A percentile compares a stretch with the other conserved stretches of the same genome.
Conservation (phyloP, 2,888 invertebrate genomes). For the Gryllus longicercus region DNA sequence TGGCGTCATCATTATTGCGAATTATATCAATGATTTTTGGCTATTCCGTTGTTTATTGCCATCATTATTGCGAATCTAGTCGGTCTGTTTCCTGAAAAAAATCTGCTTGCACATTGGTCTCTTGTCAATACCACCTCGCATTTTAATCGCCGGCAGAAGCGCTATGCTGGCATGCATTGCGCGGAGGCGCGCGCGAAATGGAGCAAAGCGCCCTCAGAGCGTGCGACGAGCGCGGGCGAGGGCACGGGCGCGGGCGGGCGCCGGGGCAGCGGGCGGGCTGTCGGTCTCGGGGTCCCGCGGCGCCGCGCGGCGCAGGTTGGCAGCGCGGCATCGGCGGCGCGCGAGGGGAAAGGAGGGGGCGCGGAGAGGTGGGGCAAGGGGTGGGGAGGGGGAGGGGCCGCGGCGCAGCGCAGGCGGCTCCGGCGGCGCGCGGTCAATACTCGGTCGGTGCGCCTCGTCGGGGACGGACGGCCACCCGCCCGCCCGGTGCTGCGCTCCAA, state of each 20-base stretch:
- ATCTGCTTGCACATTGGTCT: no score
- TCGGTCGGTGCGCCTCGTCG: not conserved
- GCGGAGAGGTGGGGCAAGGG: not conserved
- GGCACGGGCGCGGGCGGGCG: not conserved
- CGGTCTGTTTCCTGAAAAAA: no score
- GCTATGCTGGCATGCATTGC: not conserved
- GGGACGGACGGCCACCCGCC: not conserved
- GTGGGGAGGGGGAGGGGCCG: not conserved
- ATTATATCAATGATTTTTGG: no score
- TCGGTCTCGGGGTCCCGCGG: not conserved
- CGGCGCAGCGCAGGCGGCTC: not conserved
- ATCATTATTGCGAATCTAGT: no score
- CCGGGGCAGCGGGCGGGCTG: not conserved
- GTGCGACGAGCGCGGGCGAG: not conserved
- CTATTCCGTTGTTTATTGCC: no score
- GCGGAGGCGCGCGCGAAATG: not conserved
- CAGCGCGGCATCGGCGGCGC: not conserved
- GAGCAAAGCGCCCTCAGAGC: not conserved
- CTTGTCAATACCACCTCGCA: no score
- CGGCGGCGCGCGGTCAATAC: conserved; percentile 1
- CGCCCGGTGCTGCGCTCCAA: not conserved
- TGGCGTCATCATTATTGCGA: no score
- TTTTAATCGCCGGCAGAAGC: not conserved
- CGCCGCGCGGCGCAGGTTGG: not conserved
- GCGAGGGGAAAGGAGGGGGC: not conserved